Conservation (phyloP, 2,113 vertebrate species). For the Muscicapa adusta region DNA sequence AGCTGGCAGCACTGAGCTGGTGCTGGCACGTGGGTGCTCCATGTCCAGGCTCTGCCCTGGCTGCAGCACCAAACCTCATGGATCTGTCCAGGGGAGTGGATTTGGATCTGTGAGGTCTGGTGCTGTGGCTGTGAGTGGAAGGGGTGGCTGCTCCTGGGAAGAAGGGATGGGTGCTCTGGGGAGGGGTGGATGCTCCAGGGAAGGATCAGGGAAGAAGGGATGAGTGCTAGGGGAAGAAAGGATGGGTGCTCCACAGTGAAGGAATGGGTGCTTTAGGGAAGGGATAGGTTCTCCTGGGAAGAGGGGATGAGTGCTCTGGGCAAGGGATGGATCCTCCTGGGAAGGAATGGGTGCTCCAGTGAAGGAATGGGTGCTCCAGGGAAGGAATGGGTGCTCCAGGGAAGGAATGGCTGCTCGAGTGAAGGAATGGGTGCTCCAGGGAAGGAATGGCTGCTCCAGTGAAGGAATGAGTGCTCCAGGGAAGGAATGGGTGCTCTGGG, state of each 20-base stretch:
- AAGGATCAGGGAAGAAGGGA: no score
- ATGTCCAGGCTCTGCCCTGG: fast-evolving
- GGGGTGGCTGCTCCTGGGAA: background rate
- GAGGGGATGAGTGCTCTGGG: background rate
- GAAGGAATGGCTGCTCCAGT: no score
- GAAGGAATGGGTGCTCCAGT: background rate
- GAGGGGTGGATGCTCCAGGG: background rate
- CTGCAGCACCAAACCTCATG: background rate
- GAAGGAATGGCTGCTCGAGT: background rate
- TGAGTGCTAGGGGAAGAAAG: no score
- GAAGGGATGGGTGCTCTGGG: fast-evolving
- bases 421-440: background rate
- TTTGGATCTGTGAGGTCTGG: background rate
- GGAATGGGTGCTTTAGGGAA: no score
- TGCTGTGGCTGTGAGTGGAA: background rate
- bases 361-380: background rate
- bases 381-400: background rate
- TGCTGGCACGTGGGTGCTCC: fast-evolving
- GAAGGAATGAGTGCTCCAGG: fast-evolving
- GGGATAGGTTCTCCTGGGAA: no score
- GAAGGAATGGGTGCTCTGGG: background rate
- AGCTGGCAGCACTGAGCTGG: background rate
- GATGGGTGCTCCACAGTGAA: background rate
- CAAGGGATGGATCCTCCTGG: fast-evolving
- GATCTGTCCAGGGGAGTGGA: background rate